Conservation (phyloP, 2,888 invertebrate species). For the Griposia aprilina region DNA sequence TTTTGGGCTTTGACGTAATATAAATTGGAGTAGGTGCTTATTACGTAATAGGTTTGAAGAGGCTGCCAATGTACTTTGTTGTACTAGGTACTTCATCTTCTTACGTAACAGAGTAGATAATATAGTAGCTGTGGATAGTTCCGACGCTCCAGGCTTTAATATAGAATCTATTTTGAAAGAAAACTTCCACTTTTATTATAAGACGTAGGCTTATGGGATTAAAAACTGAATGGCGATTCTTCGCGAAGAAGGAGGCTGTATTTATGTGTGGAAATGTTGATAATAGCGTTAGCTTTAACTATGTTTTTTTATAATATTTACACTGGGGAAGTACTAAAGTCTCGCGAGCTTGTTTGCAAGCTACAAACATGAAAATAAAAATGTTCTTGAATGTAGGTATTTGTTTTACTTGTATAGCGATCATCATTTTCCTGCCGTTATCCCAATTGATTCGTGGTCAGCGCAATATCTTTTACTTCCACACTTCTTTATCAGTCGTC, state of each 20-base stretch:
- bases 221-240: conserved; percentile 30
- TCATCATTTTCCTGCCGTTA: not conserved
- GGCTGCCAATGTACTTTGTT: conserved; percentile 18
- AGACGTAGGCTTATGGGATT: conserved; percentile 50
- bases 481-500: not conserved
- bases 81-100: conserved; percentile 30
- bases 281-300: not conserved
- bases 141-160: conserved; percentile 19
- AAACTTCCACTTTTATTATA: conserved; percentile 38
- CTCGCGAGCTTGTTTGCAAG: not conserved
- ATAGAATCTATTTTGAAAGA: conserved; percentile 45
- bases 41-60: conserved; percentile 28
- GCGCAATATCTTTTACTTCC: not conserved
- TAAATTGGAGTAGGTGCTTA: conserved; percentile 43
- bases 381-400: too few species aligned
- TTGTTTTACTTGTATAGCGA: not conserved
- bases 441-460: not conserved
- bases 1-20: conserved; percentile 17
- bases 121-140: conserved; percentile 26
- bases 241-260: conserved; percentile 27
- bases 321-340: not conserved
- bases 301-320: conserved; percentile 10
- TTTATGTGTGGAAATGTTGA: conserved; percentile 4
- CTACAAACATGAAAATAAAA: not conserved
- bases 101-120: conserved; percentile 44